Evolutionary conservation across 2,797 vertebrate genomes (phyloP), one percentile per base, ranked within the genome.

Genomic region (Tympanoctomys barrerae): DNA sequence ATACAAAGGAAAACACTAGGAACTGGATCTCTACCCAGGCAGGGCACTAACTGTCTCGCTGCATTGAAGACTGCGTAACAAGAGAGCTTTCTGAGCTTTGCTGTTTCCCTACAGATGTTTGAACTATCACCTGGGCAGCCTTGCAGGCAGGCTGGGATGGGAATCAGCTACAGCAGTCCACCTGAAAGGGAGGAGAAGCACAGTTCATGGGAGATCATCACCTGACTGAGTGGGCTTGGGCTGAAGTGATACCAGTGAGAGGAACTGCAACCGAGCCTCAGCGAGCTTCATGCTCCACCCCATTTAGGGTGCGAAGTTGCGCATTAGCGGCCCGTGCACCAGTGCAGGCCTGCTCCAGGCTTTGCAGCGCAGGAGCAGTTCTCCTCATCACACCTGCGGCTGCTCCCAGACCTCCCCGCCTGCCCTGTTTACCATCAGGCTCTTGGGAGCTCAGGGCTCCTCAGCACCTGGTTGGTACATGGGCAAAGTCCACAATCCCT

Each of bases 61-160:
- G 39, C 18, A 59, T 16, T 13, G 87, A 89, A 94, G 88, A 77
- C 49, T 81, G 66, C 66, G 26, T 26, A 26, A 93, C 66, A 14
- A 68, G 21, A 24, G 66, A 82, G 21, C 28, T 90, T 92, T 42
- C 12, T 89, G 59, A 68, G 66, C 7, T 64, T 95, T 87, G 2
- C 26, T 73, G 21, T 81, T 31, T 83, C 31, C 64, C 52, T 80
- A 9, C 77, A 49, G 66, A 62, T 54, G 8, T 88, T 88, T 78
- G 85, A 42, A n/a, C 78, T 59, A 49, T 70, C 59, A 9, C 59
- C 49, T 79, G 71, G 84, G 24, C 7, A 13, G 70, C 46, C 26
- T 85, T 79, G 28, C 81, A 42, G 21, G 11, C 33, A 79, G 22
- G 1, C 84, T 77, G 77, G 62, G 22, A 61, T 68, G 11, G 85